A percentile compares a stretch with the other conserved stretches of the same genome.
Evolutionary conservation across 2,797 vertebrate species (phyloP).

Genomic region (Phoxinus dragarum): DNA sequence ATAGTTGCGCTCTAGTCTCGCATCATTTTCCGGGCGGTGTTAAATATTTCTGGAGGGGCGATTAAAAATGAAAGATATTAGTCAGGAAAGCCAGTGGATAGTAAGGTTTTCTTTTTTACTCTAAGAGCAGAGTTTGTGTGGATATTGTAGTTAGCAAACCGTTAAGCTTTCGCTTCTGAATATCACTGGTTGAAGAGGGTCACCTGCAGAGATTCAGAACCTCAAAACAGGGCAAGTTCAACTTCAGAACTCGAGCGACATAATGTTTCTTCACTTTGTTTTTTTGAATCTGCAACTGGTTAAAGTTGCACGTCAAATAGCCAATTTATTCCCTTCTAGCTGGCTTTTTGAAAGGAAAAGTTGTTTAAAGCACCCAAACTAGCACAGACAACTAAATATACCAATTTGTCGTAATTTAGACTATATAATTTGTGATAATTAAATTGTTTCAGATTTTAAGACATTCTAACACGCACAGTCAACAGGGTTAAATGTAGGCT

Average conservation of each 20-base stretch:
- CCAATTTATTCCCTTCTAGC: neutral
- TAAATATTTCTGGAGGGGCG: neutral
- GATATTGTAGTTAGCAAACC: neutral
- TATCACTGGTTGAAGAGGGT: neutral
- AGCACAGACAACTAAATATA: neutral
- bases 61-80: neutral
- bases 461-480: neutral
- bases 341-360: neutral
- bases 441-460: neutral
- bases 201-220: constrained; percentile 22
- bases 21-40: constrained; percentile 8
- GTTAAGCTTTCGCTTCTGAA: neutral
- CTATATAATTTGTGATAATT: neutral
- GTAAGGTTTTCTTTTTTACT: neutral
- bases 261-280: neutral
- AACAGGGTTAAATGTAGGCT: neutral
- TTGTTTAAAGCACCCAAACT: neutral
- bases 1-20: constrained; percentile 4
- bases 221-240: neutral
- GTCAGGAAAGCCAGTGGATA: neutral
- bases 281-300: neutral
- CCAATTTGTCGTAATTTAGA: neutral
- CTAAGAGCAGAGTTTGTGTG: neutral
- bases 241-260: neutral
- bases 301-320: neutral